Conservation (phyloP, 92 coral and sea anemone species). For the Epizoanthus fatuus region DNA sequence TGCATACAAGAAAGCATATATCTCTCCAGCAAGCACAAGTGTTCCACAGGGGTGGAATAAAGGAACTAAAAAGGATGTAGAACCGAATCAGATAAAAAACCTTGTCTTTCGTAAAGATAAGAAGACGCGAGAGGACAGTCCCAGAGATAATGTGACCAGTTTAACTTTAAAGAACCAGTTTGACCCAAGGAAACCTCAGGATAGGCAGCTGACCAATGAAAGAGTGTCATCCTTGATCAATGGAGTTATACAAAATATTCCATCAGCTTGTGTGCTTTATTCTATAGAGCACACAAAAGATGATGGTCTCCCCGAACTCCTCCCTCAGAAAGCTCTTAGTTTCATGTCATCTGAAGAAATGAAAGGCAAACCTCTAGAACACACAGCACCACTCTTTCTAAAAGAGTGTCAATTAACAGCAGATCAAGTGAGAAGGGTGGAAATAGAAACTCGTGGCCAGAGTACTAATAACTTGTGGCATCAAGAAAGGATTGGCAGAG, state of each 20-base stretch:
- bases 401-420: slow-evolving; percentile 63
- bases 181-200: slow-evolving; percentile 74
- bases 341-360: slow-evolving; percentile 65
- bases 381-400: slow-evolving; percentile 57
- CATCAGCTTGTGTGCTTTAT: slow-evolving; percentile 68
- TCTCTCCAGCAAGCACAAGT: slow-evolving; percentile 78
- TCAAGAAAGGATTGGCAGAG: slow-evolving; percentile 64
- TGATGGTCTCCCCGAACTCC: slow-evolving; percentile 59
- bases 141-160: slow-evolving; percentile 29
- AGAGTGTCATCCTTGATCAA: slow-evolving; percentile 59
- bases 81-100: slow-evolving; percentile 47
- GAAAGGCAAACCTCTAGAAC: slow-evolving; percentile 61
- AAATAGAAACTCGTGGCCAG: slow-evolving; percentile 69
- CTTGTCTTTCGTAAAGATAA: slow-evolving; percentile 74
- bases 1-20: slow-evolving; percentile 71
- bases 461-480: slow-evolving; percentile 57
- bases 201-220: slow-evolving; percentile 69
- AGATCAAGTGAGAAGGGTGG: slow-evolving; percentile 69
- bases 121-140: slow-evolving; percentile 60
- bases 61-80: slow-evolving; percentile 74
- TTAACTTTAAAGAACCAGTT: slow-evolving; percentile 59
- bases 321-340: slow-evolving; percentile 59
- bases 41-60: slow-evolving; percentile 81
- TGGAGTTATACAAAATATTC: slow-evolving; percentile 32
- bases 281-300: slow-evolving; percentile 65